phyloP scores from a whole-genome alignment of 2,797 vertebrate species.

The Petrocephalus sullivani region DNA sequence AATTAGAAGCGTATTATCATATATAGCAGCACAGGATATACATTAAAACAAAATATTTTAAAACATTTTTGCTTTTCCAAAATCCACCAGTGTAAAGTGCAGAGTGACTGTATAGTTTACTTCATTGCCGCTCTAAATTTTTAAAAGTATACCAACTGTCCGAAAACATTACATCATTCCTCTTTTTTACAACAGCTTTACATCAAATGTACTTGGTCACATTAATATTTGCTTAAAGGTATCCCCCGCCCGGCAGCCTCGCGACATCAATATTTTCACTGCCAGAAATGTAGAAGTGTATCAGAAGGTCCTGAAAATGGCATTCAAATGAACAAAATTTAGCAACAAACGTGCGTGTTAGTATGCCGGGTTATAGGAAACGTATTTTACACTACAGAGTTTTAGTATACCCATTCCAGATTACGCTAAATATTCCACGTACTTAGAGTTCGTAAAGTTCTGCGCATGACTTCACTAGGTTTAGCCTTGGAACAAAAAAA shows the following conservation, averaged over 20 bases:
- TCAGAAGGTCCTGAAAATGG: background rate
- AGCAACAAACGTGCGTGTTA: background rate
- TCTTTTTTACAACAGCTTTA: background rate
- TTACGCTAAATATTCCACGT: background rate
- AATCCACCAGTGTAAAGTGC: background rate
- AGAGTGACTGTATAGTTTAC: background rate
- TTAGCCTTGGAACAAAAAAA: background rate
- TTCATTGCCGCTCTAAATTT: background rate
- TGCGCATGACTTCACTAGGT: background rate
- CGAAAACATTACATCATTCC: background rate
- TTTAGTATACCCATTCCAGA: background rate
- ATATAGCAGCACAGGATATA: background rate
- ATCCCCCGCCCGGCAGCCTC: background rate
- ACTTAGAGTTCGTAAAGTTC: background rate
- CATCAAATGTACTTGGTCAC: background rate
- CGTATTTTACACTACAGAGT: background rate
- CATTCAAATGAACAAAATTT: background rate
- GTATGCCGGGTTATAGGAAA: background rate
- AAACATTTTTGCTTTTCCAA: background rate
- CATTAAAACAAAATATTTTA: background rate
- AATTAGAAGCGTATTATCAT: background rate
- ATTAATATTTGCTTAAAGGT: conserved; percentile 11
- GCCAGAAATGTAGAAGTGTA: background rate
- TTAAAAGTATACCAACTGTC: background rate
- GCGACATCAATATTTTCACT: conserved; percentile 1